phyloP scores from a whole-genome alignment of 2,113 vertebrate genomes.

The Danionella cerebrum region DNA sequence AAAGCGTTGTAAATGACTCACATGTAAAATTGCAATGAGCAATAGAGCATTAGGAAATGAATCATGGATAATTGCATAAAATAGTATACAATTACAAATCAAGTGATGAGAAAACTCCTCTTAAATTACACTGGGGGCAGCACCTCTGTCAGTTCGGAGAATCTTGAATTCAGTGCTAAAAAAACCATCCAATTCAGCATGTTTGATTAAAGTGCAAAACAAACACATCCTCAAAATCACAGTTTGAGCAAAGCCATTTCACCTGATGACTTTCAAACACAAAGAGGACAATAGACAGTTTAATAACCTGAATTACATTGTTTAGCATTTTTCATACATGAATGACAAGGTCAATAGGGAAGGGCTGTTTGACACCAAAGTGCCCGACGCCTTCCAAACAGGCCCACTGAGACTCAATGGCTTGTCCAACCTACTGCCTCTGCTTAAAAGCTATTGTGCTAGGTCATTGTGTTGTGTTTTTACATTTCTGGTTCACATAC shows the following conservation, averaged over 20 bases:
- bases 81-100: conserved; percentile 7
- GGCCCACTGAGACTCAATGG: not conserved
- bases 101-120: not conserved
- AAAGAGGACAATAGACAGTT: conserved; percentile 2
- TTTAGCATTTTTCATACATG: not conserved
- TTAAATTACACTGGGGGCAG: not conserved
- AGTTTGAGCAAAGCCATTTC: not conserved
- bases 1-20: not conserved
- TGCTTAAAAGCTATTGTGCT: not conserved
- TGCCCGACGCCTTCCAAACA: conserved; percentile 29
- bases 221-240: not conserved
- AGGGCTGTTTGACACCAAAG: not conserved
- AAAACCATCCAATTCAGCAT: not conserved
- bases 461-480: no score
- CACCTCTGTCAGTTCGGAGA: not conserved
- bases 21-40: not conserved
- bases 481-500: no score
- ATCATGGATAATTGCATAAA: not conserved
- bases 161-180: not conserved
- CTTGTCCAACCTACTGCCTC: conserved; percentile 13
- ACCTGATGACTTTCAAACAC: not conserved
- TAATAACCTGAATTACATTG: conserved; percentile 5
- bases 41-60: conserved; percentile 4
- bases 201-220: not conserved
- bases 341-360: conserved; percentile 22